phyloP scores from a whole-genome alignment of 2,113 vertebrate genomes.

The Solenodon paradoxus region DNA sequence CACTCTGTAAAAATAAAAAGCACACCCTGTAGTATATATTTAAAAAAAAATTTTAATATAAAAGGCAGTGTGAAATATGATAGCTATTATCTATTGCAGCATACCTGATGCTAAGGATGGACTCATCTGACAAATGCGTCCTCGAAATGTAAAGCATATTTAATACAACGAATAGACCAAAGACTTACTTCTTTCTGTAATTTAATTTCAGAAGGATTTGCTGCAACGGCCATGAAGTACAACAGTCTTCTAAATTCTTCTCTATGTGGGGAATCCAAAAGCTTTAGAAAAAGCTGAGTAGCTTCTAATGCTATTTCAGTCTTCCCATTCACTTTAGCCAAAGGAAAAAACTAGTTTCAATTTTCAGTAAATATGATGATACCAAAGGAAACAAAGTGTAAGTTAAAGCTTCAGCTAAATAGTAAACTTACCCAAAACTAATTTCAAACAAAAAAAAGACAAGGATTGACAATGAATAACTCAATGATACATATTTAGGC shows the following conservation, averaged over 20 bases:
- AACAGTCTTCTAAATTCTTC: slow-evolving; percentile 95
- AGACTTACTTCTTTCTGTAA: slow-evolving; percentile 91
- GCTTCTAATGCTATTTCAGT: slow-evolving; percentile 92
- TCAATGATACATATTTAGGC: background rate
- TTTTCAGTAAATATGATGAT: background rate
- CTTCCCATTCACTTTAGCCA: slow-evolving; percentile 93
- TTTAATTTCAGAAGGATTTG: slow-evolving; percentile 88
- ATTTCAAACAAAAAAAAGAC: slow-evolving; percentile 49
- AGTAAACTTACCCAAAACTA: slow-evolving; percentile 7
- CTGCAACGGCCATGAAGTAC: slow-evolving; percentile 94
- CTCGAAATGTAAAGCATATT: background rate
- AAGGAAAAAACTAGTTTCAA: slow-evolving; percentile 62
- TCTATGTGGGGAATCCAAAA: slow-evolving; percentile 90
- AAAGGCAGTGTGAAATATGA: background rate
- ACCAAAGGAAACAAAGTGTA: slow-evolving; percentile 28
- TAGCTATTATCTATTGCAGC: background rate
- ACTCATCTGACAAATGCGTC: background rate
- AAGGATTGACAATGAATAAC: slow-evolving; percentile 25
- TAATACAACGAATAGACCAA: background rate
- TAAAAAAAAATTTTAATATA: slow-evolving; percentile 5
- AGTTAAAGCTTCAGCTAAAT: slow-evolving; percentile 3
- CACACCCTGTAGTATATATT: background rate
- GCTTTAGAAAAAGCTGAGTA: slow-evolving; percentile 94
- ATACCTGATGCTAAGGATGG: background rate
- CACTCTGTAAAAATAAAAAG: slow-evolving; percentile 84